phyloP scores from a whole-genome alignment of 2,797 vertebrate species.

The Lutjanus campechanus region DNA sequence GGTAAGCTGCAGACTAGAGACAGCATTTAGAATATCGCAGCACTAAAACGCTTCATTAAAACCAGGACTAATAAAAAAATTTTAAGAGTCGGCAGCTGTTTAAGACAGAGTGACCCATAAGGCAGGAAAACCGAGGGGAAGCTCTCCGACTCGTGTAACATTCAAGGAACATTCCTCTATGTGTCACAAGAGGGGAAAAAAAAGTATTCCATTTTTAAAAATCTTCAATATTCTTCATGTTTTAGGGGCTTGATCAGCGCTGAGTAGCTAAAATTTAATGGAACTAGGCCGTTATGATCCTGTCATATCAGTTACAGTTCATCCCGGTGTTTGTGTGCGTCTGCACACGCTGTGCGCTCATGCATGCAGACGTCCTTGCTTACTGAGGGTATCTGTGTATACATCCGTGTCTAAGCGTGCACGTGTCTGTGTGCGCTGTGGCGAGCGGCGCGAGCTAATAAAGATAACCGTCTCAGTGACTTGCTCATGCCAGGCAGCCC shows the following conservation, averaged over 20 bases:
- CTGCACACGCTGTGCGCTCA: background rate
- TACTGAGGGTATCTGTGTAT: background rate
- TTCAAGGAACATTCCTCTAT: background rate
- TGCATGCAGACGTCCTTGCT: background rate
- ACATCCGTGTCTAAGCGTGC: background rate
- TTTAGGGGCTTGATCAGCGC: no score
- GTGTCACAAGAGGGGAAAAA: background rate
- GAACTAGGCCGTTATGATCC: background rate
- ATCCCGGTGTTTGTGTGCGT: background rate
- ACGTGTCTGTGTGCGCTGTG: constrained; percentile 1
- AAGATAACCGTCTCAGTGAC: constrained; percentile 60
- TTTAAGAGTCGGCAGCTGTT: constrained; percentile 26
- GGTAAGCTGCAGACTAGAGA: background rate
- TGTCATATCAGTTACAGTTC: background rate
- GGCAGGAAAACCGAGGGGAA: background rate
- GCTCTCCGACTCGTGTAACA: background rate
- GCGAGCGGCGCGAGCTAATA: constrained; percentile 44
- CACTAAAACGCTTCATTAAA: constrained; percentile 39
- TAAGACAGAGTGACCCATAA: background rate
- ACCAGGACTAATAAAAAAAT: constrained; percentile 15
- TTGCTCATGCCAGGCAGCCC: constrained; percentile 56
- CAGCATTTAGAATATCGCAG: constrained; percentile 1
- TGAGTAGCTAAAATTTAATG: background rate
- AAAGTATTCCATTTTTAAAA: background rate
- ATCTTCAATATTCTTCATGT: background rate